These are phyloP conservation scores for Masnerella sp. DNA, from an alignment of 2,888 invertebrate genomes.

Conservation along the genomic window DNA sequence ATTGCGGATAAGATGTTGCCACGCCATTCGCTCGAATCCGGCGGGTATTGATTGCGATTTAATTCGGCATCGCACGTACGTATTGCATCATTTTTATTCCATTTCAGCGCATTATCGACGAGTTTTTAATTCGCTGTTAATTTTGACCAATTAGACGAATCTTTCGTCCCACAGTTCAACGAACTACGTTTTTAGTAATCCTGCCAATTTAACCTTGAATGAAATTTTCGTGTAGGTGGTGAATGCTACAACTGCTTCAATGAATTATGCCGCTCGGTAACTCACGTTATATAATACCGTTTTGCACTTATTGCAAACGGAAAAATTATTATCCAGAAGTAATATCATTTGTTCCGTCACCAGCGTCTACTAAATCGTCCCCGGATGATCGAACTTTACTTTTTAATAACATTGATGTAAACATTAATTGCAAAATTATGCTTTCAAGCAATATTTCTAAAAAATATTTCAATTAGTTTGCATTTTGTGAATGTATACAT, in stretches of 20 bases:
- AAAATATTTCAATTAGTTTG: no score
- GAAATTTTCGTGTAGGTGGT: conserved; percentile 49
- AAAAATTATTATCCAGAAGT: conserved; percentile 18
- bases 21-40: not conserved
- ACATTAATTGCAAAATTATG: no score
- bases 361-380: not conserved
- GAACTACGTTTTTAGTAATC: conserved; percentile 34
- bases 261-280: conserved; percentile 21
- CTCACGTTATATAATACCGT: conserved; percentile 15
- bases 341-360: conserved; percentile 6
- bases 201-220: conserved; percentile 48
- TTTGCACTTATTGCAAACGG: conserved; percentile 21
- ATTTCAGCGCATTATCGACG: not conserved
- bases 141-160: conserved; percentile 12
- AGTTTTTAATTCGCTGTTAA: conserved; percentile 11
- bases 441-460: no score
- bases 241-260: conserved; percentile 20
- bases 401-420: no score
- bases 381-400: no score
- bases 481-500: no score
- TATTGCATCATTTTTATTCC: conserved; percentile 1
- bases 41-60: not conserved
- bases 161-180: conserved; percentile 19
- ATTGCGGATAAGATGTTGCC: conserved; percentile 3
- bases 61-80: not conserved